Percentiles rank a stretch among this genome's conserved stretches.
Evolutionary conservation across 2,797 vertebrate genomes (phyloP).

Genomic region (Polyboroides typus): DNA sequence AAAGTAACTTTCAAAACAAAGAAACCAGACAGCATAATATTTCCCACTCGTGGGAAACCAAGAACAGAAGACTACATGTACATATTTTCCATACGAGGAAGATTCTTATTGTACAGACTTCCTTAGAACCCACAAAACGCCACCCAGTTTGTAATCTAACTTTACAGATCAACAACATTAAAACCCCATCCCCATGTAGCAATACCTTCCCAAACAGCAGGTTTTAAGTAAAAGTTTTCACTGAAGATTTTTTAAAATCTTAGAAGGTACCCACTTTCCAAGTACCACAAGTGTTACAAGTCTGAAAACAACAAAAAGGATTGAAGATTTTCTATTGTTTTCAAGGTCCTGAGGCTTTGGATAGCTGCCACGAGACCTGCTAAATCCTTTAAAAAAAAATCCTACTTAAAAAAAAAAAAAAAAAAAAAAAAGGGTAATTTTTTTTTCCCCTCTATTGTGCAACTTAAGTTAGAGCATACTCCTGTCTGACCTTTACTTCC

Average conservation of each 20-base stretch:
- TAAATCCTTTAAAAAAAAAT: neutral
- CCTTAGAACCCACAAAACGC: neutral
- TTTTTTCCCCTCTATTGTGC: neutral
- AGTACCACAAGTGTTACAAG: neutral
- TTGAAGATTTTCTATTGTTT: neutral
- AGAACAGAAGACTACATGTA: neutral
- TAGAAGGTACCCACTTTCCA: neutral
- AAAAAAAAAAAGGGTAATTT: neutral
- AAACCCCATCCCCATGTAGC: neutral
- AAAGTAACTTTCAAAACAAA: neutral
- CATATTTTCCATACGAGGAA: neutral
- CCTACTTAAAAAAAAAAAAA: neutral
- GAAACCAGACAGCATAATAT: neutral
- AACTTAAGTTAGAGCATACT: neutral
- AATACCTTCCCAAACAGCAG: neutral
- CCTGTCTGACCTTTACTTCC: neutral
- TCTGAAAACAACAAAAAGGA: neutral
- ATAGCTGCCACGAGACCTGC: neutral
- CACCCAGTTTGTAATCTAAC: neutral
- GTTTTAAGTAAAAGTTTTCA: neutral
- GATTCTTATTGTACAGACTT: neutral
- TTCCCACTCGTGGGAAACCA: neutral
- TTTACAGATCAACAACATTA: neutral
- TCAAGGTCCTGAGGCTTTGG: neutral
- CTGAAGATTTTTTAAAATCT: neutral